These are phyloP conservation scores for Pitangus sulphuratus DNA, from an alignment of 2,797 vertebrate genomes.

Conservation along the genomic window DNA sequence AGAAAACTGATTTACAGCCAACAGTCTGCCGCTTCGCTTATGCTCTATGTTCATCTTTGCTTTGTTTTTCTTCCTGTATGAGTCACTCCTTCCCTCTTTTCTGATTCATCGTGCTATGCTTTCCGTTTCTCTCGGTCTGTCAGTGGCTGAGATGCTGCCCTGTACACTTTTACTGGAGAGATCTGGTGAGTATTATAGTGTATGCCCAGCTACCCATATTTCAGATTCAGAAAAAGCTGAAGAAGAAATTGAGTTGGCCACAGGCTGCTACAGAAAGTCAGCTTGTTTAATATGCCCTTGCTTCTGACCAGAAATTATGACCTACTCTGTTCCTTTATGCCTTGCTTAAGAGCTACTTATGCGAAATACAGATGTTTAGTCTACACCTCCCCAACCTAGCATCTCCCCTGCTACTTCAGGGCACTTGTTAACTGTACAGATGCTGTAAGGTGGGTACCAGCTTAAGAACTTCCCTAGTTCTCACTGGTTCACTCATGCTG, in stretches of 20 bases:
- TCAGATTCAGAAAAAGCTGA: neutral
- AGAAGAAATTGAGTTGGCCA: neutral
- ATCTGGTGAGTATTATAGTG: neutral
- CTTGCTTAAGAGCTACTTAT: neutral
- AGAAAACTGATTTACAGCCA: neutral
- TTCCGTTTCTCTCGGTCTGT: neutral
- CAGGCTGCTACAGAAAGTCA: neutral
- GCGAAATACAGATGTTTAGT: neutral
- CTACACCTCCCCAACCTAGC: neutral
- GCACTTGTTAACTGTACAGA: neutral
- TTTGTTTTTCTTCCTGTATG: constrained; percentile 51
- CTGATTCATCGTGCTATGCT: neutral
- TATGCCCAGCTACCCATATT: neutral
- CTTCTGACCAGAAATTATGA: neutral
- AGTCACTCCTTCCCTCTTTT: constrained; percentile 29
- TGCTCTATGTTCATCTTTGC: neutral
- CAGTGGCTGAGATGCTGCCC: neutral
- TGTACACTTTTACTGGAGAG: neutral
- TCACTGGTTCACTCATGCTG: neutral
- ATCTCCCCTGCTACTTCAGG: neutral
- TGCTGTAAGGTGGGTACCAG: neutral
- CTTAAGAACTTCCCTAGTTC: neutral
- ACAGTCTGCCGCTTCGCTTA: neutral
- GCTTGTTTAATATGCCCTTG: neutral
- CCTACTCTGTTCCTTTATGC: neutral